Conservation (phyloP, 2,113 vertebrate genomes). For the Elachura formosa region DNA sequence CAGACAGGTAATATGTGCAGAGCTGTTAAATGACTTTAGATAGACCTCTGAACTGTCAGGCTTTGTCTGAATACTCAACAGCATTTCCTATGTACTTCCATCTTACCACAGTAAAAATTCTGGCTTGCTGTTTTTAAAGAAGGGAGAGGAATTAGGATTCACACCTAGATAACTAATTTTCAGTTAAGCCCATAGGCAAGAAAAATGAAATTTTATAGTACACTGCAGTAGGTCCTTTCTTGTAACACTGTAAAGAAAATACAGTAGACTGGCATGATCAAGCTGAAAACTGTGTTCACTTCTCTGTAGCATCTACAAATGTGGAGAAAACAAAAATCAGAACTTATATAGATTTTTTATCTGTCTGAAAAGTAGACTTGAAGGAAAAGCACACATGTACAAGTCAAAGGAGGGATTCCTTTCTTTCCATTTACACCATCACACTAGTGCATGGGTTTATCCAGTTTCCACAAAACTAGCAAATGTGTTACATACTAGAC, state of each 20-base stretch:
- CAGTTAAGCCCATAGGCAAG: background rate
- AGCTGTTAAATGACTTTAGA: background rate
- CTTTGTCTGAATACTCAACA: background rate
- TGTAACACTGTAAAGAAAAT: background rate
- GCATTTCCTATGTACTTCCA: background rate
- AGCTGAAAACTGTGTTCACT: background rate
- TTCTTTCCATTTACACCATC: background rate
- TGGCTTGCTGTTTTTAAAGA: background rate
- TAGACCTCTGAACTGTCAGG: background rate
- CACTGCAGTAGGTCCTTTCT: background rate
- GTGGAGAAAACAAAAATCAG: background rate
- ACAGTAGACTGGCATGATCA: background rate
- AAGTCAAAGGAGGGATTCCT: background rate
- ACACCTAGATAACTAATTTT: background rate
- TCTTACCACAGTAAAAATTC: background rate
- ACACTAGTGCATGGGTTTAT: background rate
- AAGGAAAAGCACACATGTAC: background rate
- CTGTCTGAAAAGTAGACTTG: background rate
- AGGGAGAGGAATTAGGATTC: background rate
- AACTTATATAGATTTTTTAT: background rate
- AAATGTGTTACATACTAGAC: background rate
- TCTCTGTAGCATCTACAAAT: background rate
- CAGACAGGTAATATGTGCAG: fast-evolving
- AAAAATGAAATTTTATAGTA: background rate
- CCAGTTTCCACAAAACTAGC: background rate